Conservation (phyloP, 2,888 invertebrate genomes). For the Tetanocera ferruginea region DNA sequence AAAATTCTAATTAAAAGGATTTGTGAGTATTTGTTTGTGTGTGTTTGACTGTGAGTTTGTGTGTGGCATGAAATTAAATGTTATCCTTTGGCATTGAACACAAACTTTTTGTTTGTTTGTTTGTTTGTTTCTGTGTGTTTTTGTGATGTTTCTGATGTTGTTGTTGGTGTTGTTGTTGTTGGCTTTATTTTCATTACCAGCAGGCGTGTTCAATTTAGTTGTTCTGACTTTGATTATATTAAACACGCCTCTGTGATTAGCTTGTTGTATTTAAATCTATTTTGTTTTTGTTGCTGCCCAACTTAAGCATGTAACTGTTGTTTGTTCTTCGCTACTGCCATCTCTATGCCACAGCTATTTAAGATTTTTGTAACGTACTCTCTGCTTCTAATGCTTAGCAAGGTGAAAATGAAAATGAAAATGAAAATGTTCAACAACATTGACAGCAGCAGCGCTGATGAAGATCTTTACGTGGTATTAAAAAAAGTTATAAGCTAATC, state of each 20-base stretch:
- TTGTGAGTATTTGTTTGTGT: background rate
- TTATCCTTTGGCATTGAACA: slow-evolving; percentile 2
- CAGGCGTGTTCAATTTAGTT: background rate
- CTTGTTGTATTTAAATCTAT: too few relatives aligned
- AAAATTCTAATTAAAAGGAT: slow-evolving; percentile 23
- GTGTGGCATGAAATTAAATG: slow-evolving; percentile 3
- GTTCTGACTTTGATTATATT: too few relatives aligned
- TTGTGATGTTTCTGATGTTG: too few relatives aligned
- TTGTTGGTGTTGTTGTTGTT: too few relatives aligned
- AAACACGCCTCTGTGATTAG: too few relatives aligned
- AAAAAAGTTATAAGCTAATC: background rate
- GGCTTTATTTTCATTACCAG: background rate
- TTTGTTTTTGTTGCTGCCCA: too few relatives aligned
- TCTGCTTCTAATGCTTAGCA: background rate
- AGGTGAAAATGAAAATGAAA: background rate
- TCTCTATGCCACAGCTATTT: background rate
- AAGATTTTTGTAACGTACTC: slow-evolving; percentile 1
- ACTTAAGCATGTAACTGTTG: too few relatives aligned
- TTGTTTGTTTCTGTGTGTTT: background rate
- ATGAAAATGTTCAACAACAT: background rate
- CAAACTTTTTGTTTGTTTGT: background rate
- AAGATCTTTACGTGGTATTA: background rate
- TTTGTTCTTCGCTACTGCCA: background rate
- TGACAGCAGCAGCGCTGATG: background rate
- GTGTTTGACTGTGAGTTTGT: background rate